These are phyloP conservation scores for Aphidoletes aphidimyza DNA, from an alignment of 2,888 invertebrate species.

Conservation along the genomic window DNA sequence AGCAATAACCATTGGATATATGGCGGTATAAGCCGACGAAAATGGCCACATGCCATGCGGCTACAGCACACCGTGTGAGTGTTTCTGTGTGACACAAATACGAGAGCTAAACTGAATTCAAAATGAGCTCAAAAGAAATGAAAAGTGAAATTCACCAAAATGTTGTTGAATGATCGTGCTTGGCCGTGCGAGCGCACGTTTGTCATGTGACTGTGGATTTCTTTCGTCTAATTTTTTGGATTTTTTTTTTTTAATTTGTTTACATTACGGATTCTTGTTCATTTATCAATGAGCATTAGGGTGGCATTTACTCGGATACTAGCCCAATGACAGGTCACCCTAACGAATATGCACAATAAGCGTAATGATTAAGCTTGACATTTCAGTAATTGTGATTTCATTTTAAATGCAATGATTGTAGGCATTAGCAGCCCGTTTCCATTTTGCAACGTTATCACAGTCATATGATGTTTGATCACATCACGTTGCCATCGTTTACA, in stretches of 20 bases:
- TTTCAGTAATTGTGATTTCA: not conserved
- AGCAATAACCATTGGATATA: not conserved
- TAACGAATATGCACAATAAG: constrained; percentile 6
- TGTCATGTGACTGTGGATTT: constrained; percentile 22
- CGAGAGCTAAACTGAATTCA: not conserved
- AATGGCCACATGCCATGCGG: too few relatives aligned
- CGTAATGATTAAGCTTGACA: not conserved
- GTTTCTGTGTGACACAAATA: constrained; percentile 20
- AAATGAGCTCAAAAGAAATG: constrained; percentile 25
- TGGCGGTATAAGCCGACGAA: not conserved
- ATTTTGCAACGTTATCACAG: too few relatives aligned
- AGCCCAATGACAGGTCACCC: too few relatives aligned
- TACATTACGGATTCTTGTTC: constrained; percentile 22
- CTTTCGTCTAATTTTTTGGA: not conserved
- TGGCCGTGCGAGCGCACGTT: not conserved
- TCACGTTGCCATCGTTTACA: too few relatives aligned
- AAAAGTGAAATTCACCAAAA: constrained; percentile 18
- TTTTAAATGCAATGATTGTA: not conserved
- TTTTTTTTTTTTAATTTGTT: too few relatives aligned
- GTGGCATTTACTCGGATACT: too few relatives aligned
- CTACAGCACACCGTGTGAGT: not conserved
- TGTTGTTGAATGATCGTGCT: not conserved
- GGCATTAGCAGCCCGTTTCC: not conserved
- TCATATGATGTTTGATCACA: too few relatives aligned
- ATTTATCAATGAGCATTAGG: constrained; percentile 39